Conservation (phyloP, 2,797 vertebrate species). For the Peromyscus attwateri region DNA sequence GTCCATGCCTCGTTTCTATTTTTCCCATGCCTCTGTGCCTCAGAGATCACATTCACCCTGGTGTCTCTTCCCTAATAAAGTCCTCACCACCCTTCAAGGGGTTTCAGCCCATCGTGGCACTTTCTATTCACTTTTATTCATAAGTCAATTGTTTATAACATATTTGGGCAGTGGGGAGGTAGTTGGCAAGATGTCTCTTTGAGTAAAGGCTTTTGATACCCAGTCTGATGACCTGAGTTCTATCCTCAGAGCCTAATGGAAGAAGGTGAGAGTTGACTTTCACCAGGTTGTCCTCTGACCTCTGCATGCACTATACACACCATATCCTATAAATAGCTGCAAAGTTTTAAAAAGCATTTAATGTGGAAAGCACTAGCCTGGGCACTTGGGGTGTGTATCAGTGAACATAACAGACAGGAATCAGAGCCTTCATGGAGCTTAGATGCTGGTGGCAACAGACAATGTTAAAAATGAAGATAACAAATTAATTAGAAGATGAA, state of each 20-base stretch:
- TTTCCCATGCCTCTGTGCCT: background rate
- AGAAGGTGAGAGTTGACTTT: background rate
- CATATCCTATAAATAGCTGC: background rate
- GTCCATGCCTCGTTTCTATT: background rate
- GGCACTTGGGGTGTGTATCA: background rate
- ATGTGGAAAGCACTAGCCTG: background rate
- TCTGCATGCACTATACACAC: background rate
- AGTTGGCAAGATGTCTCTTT: background rate
- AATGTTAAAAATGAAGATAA: conserved; percentile 10
- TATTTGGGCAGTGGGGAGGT: no score
- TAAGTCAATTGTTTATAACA: background rate
- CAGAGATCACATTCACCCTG: background rate
- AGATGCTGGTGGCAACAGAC: background rate
- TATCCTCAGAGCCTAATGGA: background rate
- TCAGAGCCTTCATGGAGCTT: background rate
- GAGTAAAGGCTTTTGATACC: background rate
- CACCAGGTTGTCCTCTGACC: no score
- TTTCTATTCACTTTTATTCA: background rate
- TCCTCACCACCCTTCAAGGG: background rate
- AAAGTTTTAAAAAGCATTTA: background rate
- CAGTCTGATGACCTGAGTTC: background rate
- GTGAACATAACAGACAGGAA: conserved; percentile 1
- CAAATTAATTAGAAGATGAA: background rate
- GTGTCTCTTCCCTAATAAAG: background rate
- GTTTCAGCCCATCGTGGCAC: background rate